phyloP scores from a whole-genome alignment of 2,113 vertebrate genomes.

The Hepsetus odoe region DNA sequence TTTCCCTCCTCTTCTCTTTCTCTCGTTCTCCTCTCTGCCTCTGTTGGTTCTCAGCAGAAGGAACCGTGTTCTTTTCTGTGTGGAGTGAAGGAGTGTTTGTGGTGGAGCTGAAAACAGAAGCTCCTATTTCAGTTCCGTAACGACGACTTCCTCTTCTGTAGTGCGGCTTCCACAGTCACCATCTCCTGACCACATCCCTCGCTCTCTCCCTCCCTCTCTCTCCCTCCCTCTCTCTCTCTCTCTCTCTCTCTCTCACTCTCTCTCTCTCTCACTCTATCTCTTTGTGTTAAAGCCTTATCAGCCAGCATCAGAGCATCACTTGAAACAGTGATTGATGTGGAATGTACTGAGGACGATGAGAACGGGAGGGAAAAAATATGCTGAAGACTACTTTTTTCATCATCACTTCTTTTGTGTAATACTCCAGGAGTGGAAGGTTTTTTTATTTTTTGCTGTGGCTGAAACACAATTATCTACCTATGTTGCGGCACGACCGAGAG shows the following conservation, averaged over 20 bases:
- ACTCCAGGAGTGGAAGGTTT: slow-evolving; percentile 10
- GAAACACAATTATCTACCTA: slow-evolving; percentile 43
- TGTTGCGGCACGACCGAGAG: slow-evolving; percentile 22
- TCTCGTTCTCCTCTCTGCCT: no score
- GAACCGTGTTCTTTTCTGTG: no score
- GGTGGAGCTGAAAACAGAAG: no score
- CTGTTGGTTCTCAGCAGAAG: no score
- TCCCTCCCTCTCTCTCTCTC: neutral
- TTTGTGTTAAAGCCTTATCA: neutral
- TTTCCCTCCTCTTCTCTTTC: no score
- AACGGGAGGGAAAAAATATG: slow-evolving; percentile 18
- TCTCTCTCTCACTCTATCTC: no score
- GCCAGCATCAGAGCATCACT: slow-evolving; percentile 14
- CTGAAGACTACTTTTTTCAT: slow-evolving; percentile 30
- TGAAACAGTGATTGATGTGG: slow-evolving; percentile 36
- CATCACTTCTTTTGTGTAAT: slow-evolving; percentile 20
- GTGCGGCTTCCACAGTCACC: no score
- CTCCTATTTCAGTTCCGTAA: no score
- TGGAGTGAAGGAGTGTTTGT: no score
- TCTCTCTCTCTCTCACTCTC: slow-evolving; percentile 3
- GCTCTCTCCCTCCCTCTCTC: neutral
- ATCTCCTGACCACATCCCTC: neutral
- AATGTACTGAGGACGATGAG: slow-evolving; percentile 16
- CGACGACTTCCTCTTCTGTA: no score
- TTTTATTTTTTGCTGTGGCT: neutral